Conservation (phyloP, 2,888 invertebrate species). For the Cosmia trapezina region DNA sequence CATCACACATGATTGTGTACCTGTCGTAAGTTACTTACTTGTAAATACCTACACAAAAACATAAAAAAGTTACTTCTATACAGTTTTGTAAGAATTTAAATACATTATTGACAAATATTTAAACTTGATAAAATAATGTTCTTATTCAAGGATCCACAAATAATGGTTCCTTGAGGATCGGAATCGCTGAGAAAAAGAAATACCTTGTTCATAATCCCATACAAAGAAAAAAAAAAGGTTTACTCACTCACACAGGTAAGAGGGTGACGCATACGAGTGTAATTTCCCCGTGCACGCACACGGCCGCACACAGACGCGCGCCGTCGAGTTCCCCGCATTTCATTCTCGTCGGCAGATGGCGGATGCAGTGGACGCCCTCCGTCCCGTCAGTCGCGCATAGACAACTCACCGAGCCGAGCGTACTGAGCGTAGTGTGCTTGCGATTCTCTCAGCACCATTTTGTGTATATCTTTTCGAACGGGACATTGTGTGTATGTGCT, state of each 20-base stretch:
- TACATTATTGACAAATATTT: slow-evolving; percentile 53
- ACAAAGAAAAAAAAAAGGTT: slow-evolving; percentile 84
- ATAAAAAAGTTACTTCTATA: slow-evolving; percentile 43
- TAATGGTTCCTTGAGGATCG: slow-evolving; percentile 71
- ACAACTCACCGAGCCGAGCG: slow-evolving; percentile 87
- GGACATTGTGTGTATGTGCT: slow-evolving; percentile 90
- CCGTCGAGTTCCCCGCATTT: slow-evolving; percentile 86
- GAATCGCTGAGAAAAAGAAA: slow-evolving; percentile 78
- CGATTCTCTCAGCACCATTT: slow-evolving; percentile 87
- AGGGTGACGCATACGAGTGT: slow-evolving; percentile 77
- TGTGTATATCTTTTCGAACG: slow-evolving; percentile 89
- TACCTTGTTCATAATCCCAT: slow-evolving; percentile 86
- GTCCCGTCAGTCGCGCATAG: slow-evolving; percentile 90
- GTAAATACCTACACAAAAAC: slow-evolving; percentile 37
- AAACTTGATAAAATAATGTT: slow-evolving; percentile 61
- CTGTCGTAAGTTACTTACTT: slow-evolving; percentile 12
- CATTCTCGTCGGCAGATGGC: slow-evolving; percentile 91
- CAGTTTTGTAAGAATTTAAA: slow-evolving; percentile 49
- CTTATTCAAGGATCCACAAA: slow-evolving; percentile 65
- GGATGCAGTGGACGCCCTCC: slow-evolving; percentile 89
- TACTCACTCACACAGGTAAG: slow-evolving; percentile 80
- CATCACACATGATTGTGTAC: slow-evolving; percentile 18
- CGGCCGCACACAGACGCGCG: slow-evolving; percentile 74
- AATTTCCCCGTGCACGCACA: slow-evolving; percentile 76
- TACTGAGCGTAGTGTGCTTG: slow-evolving; percentile 84